Base-by-base conservation (phyloP, 2,113 vertebrate species). In the Riparia riparia region DNA sequence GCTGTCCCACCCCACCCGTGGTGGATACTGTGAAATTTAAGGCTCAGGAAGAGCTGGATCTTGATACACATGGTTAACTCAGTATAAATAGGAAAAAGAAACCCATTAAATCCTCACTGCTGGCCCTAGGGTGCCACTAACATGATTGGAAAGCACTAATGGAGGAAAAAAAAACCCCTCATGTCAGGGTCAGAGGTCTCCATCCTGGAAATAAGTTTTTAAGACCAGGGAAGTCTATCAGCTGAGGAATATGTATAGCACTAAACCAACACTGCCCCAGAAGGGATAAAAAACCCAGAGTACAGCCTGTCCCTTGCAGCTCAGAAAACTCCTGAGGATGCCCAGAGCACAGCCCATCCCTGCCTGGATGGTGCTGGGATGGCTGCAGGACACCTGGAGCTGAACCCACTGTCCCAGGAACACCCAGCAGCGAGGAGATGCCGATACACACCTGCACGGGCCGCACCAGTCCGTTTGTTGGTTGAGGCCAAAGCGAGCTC, bases 381-480 rank as follows among this genome's bases (percentile, higher is more conserved):
- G 45, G 90, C 78, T 73, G 92, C 51, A 13, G 77, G 32, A 68
- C n/a, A 25, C 86, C 14, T 6, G 45, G 83, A 94, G 95, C 79
- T 34, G 13, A 51, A 9, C 81, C 87, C 87, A 1, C 71, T 82
- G 8, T 4, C 96, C 95, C 96, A 66, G 80, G 76, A 86, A 74
- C 64, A 37, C 89, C 91, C 93, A 83, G 95, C 87, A 89, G 86
- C 14, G 25, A 58, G 82, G 94, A 79, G 84, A 94, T 82, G 86
- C 95, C 14, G 64, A 97, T 99, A 99, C 99, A 99, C 98, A 99
- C 99, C 99, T 99, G 99, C 99, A 99, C 32, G 99, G 99, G 97
- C 99, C 99, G 97, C 99, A 99, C 99, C 99, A 99, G 99, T 99
- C 99, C 97, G 98, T 99, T 98, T 99, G 99, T 99, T 99, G 99